Base-by-base conservation (phyloP, 2,888 invertebrate species). In the Corythucha ciliata region DNA sequence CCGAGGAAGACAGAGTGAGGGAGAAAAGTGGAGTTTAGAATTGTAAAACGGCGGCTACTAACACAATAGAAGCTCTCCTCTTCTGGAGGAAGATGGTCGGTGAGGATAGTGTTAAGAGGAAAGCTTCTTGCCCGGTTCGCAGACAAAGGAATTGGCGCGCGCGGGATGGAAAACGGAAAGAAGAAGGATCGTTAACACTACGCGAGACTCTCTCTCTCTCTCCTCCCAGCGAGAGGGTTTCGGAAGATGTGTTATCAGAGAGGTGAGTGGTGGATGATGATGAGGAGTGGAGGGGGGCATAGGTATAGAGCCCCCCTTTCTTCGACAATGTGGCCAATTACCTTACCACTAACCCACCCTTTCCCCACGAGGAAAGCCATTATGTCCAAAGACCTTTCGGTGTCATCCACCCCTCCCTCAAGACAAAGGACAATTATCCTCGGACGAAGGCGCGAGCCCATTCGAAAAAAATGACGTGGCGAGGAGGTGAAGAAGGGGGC, bases 61-160 rank as follows among this genome's bases (percentile, higher is more conserved):
- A 14, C 5, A 22, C n/a, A 37, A 24, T 12, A 18, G 20, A 2
- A 24, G 42, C n/a, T 29, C 29, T 42, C 42, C 16, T 26, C 21
- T 41, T 22, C 14, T 42, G 25, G 42, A 42, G 29, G 27, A 42
- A 42, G 26, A 42, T 26, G 27, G 12, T 25, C 36, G 36, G 14
- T 24, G 39, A 39, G 29, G 42, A 29, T n/a, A n/a, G n/a, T n/a
- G n/a, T n/a, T n/a, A n/a, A n/a, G n/a, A n/a, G n/a, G n/a, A n/a
- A n/a, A n/a, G n/a, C n/a, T n/a, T n/a, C n/a, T n/a, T 42, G 42
- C 42, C 14, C 26, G 26, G 27, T 20, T 12, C 16, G 4, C 42
- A 42, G 42, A 42, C 42, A 42, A 42, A 42, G 42, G 42, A 42
- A 42, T 42, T 42, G 42, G 42, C 27, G 42, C 20, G 14, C 25